Base-by-base conservation (phyloP, 2,888 invertebrate genomes). In the Eupithecia exiguata region DNA sequence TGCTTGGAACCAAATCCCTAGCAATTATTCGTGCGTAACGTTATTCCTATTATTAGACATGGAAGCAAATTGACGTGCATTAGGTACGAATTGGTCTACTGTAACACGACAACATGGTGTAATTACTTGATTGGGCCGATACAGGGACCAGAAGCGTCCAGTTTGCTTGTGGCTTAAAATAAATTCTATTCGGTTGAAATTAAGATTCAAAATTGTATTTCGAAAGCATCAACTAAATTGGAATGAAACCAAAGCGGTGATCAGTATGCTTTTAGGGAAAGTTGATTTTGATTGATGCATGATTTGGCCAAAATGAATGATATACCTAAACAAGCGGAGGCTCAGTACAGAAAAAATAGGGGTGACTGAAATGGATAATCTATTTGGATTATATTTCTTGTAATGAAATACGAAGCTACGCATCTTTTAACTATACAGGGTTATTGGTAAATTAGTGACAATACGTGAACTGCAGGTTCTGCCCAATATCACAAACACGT, bases 51-150 rank as follows among this genome's bases (percentile, higher is more conserved):
- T 68, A 68, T 68, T 18, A 46, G 68, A 46, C 30, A 30, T n/a
- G 38, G 25, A 21, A 38, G 40, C 21, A 66, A 66, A 66, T 69
- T 69, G 61, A 30, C 21, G 36, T 69, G 68, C 58, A 69, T 69
- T 53, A 58, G 68, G 58, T 25, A 38, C 38, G 12, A 69, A 69
- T 69, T 58, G 68, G n/a, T 53, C 68, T 49, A 21, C 18, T 53
- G 53, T 58, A 58, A 53, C 68, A 69, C 68, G 68, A 38, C 68
- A 69, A 58, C 68, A 66, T 40, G 16, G 40, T 43, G 66, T 66
- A 66, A 66, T 66, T 66, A 66, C 66, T 43, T 40, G 66, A 66
- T 66, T 40, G 66, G 21, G 14, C 40, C 38, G 40, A 66, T 66
- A 66, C 38, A 66, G 25, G 38, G 16, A 12, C 4, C 65, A 25